These are phyloP conservation scores for Pocillopora grandis DNA, from an alignment of 92 coral and sea anemone species.

Conservation along the genomic window DNA sequence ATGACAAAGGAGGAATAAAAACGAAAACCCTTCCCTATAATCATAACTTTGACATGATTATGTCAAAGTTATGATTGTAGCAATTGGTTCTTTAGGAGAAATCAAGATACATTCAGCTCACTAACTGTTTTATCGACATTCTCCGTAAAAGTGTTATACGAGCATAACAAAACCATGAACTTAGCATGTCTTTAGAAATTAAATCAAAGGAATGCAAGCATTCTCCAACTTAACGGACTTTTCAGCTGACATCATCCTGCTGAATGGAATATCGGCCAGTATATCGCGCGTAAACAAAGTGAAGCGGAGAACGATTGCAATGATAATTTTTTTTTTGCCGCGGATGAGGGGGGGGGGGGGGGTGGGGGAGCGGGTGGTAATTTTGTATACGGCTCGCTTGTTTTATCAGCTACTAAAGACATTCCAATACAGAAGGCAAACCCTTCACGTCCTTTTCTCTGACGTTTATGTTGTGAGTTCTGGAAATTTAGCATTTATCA, in stretches of 20 bases:
- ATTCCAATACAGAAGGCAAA: too few species aligned
- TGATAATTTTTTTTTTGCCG: background rate
- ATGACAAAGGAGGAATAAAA: background rate
- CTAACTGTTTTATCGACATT: constrained; percentile 23
- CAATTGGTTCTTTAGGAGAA: background rate
- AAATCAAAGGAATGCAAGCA: background rate
- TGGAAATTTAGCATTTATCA: too few species aligned
- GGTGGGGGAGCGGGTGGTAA: too few species aligned
- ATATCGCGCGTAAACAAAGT: background rate
- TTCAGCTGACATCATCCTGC: constrained; percentile 38
- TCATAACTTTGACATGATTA: too few species aligned
- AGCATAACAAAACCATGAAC: background rate
- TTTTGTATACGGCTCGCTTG: too few species aligned
- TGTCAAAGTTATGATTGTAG: background rate
- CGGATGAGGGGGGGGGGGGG: background rate
- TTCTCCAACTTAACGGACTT: constrained; percentile 15
- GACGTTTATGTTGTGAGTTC: too few species aligned
- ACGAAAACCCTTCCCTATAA: background rate
- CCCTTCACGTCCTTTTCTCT: too few species aligned
- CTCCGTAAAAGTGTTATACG: constrained; percentile 14
- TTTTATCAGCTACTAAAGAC: too few species aligned
- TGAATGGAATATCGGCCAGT: background rate
- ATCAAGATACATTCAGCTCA: background rate
- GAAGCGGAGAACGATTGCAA: background rate
- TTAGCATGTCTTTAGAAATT: constrained; percentile 22